Evolutionary conservation across 1,140 invertebrate genomes (phyloP), one percentile per base, ranked within the genome.

Genomic region (Microvelia longipes): DNA sequence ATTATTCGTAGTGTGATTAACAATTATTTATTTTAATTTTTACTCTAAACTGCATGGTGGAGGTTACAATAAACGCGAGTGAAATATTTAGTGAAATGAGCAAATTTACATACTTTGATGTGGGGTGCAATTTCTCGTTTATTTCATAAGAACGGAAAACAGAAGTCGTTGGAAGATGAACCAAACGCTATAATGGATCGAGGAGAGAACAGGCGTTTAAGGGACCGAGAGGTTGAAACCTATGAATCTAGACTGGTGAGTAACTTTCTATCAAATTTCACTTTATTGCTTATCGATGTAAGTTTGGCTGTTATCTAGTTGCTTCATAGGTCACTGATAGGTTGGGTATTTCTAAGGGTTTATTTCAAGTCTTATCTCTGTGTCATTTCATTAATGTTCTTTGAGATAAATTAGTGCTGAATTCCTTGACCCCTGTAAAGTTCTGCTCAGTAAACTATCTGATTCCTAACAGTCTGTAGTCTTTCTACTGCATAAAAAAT

Each of bases 51-150:
- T 50, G 35, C 35, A 50, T 50, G 35, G 35, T 50, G 35, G 35
- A 50, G 35, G 35, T 50, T 50, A 50, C 19, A 19, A 5, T 11
- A 11, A 11, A 19, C 35, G 35, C 35, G 35, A 50, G 35, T 50
- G 35, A 11, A 11, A 5, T 50, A 5, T 5, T 50, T 11, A 50
- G 35, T 50, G 35, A 50, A 50, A 50, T 50, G 35, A 50, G 5
- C 35, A 50, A 50, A 19, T 50, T 65, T 11, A 27, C 2, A 65
- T n/a, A 26, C 13, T 28, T 71, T 71, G 50, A 71, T 71, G 71
- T 71, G 71, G 71, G 68, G 68, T 60, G 71, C 62, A 61, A 69
- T 71, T 64, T 68, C 67, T n/a, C 29, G 71, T 50, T 29, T 71
- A 27, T 71, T 71, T 67, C 25, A 71, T 69, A 71, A 60, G 29